Evolutionary conservation across 2,113 vertebrate genomes (phyloP), one percentile per base, ranked within the genome.

Genomic region (Hippopotamus amphibius): DNA sequence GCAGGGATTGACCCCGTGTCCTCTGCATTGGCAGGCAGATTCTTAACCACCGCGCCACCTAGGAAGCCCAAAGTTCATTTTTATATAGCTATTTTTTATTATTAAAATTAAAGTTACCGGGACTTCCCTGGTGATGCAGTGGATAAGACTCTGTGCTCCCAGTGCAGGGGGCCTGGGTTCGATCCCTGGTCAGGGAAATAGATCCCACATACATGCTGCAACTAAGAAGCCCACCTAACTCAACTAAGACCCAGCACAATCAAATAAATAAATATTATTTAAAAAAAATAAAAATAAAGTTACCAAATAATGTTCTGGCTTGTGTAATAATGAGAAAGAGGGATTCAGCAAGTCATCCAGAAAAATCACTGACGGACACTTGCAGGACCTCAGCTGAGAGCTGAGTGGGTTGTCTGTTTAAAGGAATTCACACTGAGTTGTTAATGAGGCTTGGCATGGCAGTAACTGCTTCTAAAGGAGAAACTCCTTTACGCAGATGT

Each of bases 391-490:
- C 50, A 53, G 22, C 61, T 92, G 55, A 77, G 21, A 82, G 76
- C 17, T 53, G 28, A 81, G 61, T 77, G 48, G 50, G 77, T 83
- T 81, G n/a, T 94, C 74, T 71, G n/a, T 76, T 88, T 65, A 92
- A 63, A 84, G 43, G 69, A 95, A 91, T 66, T 91, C 81, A 74
- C 43, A 24, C 33, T 86, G 83, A 55, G 61, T 65, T 95, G 59
- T 83, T 92, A 77, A 95, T 92, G 77, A 96, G 61, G 17, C 17
- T 92, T 88, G 77, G 61, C 50, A 63, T 6, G n/a, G 37, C n/a
- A 83, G 69, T 91, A 88, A 88, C 41, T 84, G 59, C 89, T 92
- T 89, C 88, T 53, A 79, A 90, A 89, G 69, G 59, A 87, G 65
- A 89, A 85, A 76, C 33, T 66, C 50, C 11, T 94, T 81, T 82